A percentile compares a stretch with the other conserved stretches of the same genome.
phyloP scores from a whole-genome alignment of 2,113 vertebrate genomes.

The Puma concolor region DNA sequence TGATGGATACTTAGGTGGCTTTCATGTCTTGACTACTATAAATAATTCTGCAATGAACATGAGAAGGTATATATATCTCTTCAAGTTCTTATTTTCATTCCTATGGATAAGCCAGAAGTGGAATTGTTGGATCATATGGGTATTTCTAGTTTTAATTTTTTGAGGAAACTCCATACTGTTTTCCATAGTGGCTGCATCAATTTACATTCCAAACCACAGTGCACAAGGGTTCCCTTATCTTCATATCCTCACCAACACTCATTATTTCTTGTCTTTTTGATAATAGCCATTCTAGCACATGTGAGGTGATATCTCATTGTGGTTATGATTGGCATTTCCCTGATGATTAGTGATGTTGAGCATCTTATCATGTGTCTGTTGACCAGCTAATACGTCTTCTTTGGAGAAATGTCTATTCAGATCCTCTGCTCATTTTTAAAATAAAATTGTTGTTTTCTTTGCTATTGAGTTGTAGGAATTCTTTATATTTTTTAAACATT shows the following conservation, averaged over 20 bases:
- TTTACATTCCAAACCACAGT: not conserved
- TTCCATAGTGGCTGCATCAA: not conserved
- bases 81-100: not conserved
- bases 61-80: not conserved
- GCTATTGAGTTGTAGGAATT: not conserved
- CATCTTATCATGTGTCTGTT: not conserved
- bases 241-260: not conserved
- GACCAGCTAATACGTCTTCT: not conserved
- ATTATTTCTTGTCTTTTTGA: not conserved
- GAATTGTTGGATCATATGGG: not conserved
- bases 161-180: not conserved
- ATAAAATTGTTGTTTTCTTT: not conserved
- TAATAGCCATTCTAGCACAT: not conserved
- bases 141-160: not conserved
- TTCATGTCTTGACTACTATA: not conserved
- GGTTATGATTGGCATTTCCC: not conserved
- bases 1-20: not conserved
- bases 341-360: not conserved
- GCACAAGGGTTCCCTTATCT: not conserved
- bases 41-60: not conserved
- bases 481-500: not conserved
- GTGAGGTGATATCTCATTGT: not conserved
- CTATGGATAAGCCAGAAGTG: not conserved
- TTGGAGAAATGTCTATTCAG: not conserved
- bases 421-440: not conserved